Base-by-base conservation (phyloP, 2,113 vertebrate species). In the Rana temporaria region DNA sequence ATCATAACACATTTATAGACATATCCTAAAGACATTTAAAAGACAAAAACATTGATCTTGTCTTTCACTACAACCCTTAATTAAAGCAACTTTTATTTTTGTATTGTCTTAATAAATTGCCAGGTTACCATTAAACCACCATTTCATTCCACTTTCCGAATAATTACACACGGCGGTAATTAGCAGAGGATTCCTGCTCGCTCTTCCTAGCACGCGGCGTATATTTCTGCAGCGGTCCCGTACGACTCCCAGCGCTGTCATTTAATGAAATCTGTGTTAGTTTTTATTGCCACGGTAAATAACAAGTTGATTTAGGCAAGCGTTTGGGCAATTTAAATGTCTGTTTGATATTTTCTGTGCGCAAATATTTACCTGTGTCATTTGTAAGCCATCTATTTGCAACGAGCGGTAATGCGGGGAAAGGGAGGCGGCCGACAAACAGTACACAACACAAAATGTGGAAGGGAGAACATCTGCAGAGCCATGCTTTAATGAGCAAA, bases 401-500 rank as follows among this genome's bases (percentile, higher is more conserved):
- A 48, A 67, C 2, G 63, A 22, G 52, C 55, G 80, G 53, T 53
- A 57, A 6, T 65, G 42, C 24, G 19, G 9, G 79, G 24, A 20
- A 38, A 4, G 42, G 53, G 57, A 62, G 60, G 74, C n/a, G 8
- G 34, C 7, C 59, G 18, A 56, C 73, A 83, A 57, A 66, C 56
- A 52, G 9, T 30, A 57, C 26, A 52, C 34, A 82, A 68, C 60
- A 66, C 19, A 26, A 12, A 60, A 57, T 66, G 84, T 85, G 87
- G 89, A 91, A 65, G 64, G 84, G 70, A 86, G 89, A 93, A 90
- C 92, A 94, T 94, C 91, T 93, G 90, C 88, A 90, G 86, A 90
- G 86, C 85, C 85, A 92, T 88, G 92, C 88, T 89, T 93, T 93
- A 92, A 91, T 93, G 88, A 93, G 82, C 91, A 93, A 90, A 92